These are phyloP conservation scores for Bubo scandiacus DNA, from an alignment of 2,113 vertebrate species.

Conservation along the genomic window DNA sequence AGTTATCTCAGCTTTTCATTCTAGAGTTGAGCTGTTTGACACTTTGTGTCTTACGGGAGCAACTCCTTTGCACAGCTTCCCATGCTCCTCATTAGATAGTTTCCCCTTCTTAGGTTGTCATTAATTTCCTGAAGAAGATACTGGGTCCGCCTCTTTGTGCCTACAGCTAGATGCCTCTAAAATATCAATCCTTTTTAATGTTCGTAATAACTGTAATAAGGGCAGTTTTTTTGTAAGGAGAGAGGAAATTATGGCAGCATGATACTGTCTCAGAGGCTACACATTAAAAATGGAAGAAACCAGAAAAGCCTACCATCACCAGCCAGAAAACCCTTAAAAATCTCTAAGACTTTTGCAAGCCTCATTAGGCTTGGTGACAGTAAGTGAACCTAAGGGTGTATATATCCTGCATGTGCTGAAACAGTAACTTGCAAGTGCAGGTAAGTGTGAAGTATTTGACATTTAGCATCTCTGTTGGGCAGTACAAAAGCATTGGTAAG, in stretches of 20 bases:
- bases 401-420: not conserved
- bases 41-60: not conserved
- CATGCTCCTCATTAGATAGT: not conserved
- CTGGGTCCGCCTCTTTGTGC: not conserved
- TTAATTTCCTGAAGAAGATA: not conserved
- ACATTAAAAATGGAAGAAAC: not conserved
- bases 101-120: not conserved
- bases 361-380: not conserved
- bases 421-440: not conserved
- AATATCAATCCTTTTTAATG: not conserved
- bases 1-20: not conserved
- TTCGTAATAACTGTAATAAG: not conserved
- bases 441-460: too few species aligned
- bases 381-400: not conserved
- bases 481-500: not conserved
- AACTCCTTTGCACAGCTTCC: not conserved
- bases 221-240: not conserved
- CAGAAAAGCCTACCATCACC: not conserved
- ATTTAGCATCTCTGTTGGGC: not conserved
- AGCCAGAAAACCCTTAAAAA: not conserved
- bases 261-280: not conserved
- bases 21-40: not conserved
- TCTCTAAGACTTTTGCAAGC: not conserved
- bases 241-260: not conserved
- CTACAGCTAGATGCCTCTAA: not conserved